These are phyloP conservation scores for Drosophila triauraria DNA, from an alignment of 1,140 invertebrate genomes.

Conservation along the genomic window DNA sequence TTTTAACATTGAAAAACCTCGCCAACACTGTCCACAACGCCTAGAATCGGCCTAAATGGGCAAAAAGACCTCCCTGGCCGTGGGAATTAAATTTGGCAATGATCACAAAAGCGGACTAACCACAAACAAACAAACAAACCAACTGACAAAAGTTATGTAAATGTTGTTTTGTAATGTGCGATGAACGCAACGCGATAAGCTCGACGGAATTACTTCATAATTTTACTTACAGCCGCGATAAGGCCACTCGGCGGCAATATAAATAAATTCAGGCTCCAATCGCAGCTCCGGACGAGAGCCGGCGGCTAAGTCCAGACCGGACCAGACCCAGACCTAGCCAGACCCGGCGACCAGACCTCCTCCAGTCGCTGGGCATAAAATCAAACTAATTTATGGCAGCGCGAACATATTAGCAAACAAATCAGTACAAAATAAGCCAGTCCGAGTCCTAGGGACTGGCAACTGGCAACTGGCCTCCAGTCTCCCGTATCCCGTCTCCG, in stretches of 20 bases:
- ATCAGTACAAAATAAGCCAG: conserved; percentile 81
- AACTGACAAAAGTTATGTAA: conserved; percentile 77
- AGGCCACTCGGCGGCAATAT: conserved; percentile 43
- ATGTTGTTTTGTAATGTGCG: conserved; percentile 82
- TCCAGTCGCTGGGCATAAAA: conserved; percentile 64
- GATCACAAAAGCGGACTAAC: conserved; percentile 34
- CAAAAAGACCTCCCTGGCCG: conserved; percentile 52
- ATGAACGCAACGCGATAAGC: conserved; percentile 81
- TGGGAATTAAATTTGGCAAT: conserved; percentile 78
- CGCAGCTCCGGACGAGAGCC: conserved; percentile 30
- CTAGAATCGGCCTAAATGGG: conserved; percentile 1
- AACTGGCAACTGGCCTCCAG: conserved; percentile 6
- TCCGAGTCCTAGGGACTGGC: conserved; percentile 25
- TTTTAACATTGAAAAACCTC: not conserved
- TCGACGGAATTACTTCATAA: conserved; percentile 77
- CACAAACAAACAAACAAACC: conserved; percentile 53
- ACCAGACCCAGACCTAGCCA: not conserved
- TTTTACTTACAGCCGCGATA: conserved; percentile 73
- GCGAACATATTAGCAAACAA: conserved; percentile 83
- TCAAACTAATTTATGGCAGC: conserved; percentile 83
- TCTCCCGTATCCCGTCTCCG: conserved; percentile 6
- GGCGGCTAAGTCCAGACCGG: conserved; percentile 9
- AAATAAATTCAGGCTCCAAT: conserved; percentile 55
- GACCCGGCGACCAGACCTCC: conserved; percentile 39
- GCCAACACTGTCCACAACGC: conserved; percentile 1